Base-by-base conservation (phyloP, 2,888 invertebrate species). In the Thymelicus sylvestris region DNA sequence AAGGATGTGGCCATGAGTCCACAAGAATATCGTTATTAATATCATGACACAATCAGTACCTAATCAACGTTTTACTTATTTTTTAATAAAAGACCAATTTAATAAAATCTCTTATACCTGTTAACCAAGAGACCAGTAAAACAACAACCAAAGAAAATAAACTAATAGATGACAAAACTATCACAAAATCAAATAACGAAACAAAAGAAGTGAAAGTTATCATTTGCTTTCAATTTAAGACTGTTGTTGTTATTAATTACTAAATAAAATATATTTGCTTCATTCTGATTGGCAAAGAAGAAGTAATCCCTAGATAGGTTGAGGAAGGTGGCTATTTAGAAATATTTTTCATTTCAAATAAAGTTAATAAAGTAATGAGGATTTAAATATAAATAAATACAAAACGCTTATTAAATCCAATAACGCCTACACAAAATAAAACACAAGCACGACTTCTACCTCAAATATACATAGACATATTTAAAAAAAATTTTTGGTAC, bases 401-500 rank as follows among this genome's bases (percentile, higher is more conserved):
- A 12, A 2, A 10, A 55, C 10, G 55, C 55, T 55, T 55, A 55
- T 12, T 24, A 7, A 55, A 55, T 12, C 6, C 4, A 55, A 5
- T 31, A 31, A 31, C 0, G 31, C 31, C 7, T 19, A 24, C 19
- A 55, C 24, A 12, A 19, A 24, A 19, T 5, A 52, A 50, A 19
- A 19, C 24, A 24, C 5, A 55, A 55, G 24, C 24, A 55, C 55
- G 5, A 55, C 12, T 52, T 19, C 8, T 24, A 55, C 55, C 55
- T 31, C 10, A 12, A 12, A 24, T 44, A 55, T n/a, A n/a, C n/a
- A n/a, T 52, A 19, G 12, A 24, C 24, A 55, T 55, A 24, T 0
- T 7, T 12, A 10, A 55, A 24, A 24, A 55, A 55, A 19, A 19
- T 19, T 24, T 55, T 55, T 55, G 6, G 63, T 76, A 77, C 73